Evolutionary conservation across 2,888 invertebrate species (phyloP).

Genomic region (Steromphala cineraria): DNA sequence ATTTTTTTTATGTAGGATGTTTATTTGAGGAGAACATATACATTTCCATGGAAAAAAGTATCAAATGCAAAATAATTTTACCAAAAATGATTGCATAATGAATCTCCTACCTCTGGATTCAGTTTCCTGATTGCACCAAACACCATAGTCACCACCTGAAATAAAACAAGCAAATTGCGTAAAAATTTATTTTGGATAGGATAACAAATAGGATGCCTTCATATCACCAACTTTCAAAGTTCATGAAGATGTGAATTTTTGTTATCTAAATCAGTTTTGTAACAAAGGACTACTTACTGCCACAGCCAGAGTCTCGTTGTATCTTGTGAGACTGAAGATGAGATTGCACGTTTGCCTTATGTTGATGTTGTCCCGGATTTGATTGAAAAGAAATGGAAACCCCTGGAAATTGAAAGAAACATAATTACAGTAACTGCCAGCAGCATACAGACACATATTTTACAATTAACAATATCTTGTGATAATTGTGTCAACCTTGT

Average conservation of each 20-base stretch:
- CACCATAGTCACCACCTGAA: slow-evolving; percentile 87
- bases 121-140: slow-evolving; percentile 92
- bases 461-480: too few relatives aligned
- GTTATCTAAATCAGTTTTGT: not conserved
- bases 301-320: slow-evolving; percentile 91
- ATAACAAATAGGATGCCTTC: too few relatives aligned
- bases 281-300: slow-evolving; percentile 76
- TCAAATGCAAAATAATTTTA: too few relatives aligned
- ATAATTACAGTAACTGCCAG: not conserved
- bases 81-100: too few relatives aligned
- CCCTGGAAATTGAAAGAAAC: slow-evolving; percentile 79
- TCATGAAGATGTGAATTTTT: too few relatives aligned
- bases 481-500: too few relatives aligned
- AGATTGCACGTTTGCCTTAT: slow-evolving; percentile 92
- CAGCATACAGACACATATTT: not conserved
- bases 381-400: slow-evolving; percentile 94
- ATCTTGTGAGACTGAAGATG: slow-evolving; percentile 92
- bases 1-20: too few relatives aligned
- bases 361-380: slow-evolving; percentile 94
- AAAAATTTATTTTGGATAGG: too few relatives aligned
- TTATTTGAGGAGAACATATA: too few relatives aligned
- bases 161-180: not conserved
- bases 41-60: too few relatives aligned
- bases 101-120: slow-evolving; percentile 84
- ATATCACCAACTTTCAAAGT: not conserved